Evolutionary conservation across 2,888 invertebrate genomes (phyloP), one percentile per base, ranked within the genome.

Genomic region (Adela reaumurella): DNA sequence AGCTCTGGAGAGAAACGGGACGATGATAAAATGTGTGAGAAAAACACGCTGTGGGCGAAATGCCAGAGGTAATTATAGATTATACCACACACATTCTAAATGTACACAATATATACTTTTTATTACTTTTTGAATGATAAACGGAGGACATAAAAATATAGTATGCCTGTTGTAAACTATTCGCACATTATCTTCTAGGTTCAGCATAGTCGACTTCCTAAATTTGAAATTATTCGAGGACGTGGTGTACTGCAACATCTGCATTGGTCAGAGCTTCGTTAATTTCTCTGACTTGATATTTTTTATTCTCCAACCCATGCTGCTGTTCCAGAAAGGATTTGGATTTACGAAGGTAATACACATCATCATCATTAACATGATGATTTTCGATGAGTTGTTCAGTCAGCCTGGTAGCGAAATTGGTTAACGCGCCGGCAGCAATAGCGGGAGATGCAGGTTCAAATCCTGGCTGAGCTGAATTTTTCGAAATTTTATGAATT

Each of bases 281-380:
- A 81, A 83, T 56, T 83, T 83, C 48, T 82, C 85, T 2, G 87
- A 88, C 61, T 67, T 82, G 45, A 83, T 81, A 6, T 88, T 87
- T 54, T 76, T 83, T 49, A 74, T 83, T n/a, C 63, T 88, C 17
- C 73, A 84, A 52, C 87, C 87, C 3, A 66, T 86, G 68, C 68
- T 87, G 51, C 65, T 88, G 56, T 76, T 76, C 49, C 81, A 83
- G 52, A 67, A 74, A 46, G 83, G 82, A 5, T 85, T 81, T 57
- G 65, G 67, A n/a, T n/a, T n/a, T n/a, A n/a, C n/a, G n/a, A 68
- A 70, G 55, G 67, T 71, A 48, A 59, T 61, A n/a, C n/a, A n/a
- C n/a, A n/a, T n/a, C n/a, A n/a, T n/a, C n/a, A n/a, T n/a, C n/a
- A n/a, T n/a, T n/a, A n/a, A n/a, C n/a, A n/a, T n/a, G n/a, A n/a